Evolutionary conservation across 2,113 vertebrate species (phyloP).

Genomic region (Coregonus clupeaformis): DNA sequence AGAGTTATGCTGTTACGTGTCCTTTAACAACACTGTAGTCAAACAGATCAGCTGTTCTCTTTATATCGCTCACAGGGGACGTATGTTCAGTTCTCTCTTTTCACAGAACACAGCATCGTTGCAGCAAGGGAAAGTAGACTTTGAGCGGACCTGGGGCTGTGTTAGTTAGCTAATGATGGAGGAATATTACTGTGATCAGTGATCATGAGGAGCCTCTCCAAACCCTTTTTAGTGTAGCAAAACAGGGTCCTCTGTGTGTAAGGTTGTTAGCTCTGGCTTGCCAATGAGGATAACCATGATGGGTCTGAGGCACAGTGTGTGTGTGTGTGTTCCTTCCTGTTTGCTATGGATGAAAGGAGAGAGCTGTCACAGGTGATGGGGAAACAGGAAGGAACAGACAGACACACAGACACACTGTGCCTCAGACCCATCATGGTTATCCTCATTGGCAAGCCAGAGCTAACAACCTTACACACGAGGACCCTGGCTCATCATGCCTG

Average conservation of each 20-base stretch:
- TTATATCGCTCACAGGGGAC: too few relatives aligned
- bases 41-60: too few relatives aligned
- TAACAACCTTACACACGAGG: constrained; percentile 24
- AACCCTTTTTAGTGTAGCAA: constrained; percentile 41
- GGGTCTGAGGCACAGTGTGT: not conserved
- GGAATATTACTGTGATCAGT: constrained; percentile 10
- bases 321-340: constrained; percentile 3
- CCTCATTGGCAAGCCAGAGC: constrained; percentile 1
- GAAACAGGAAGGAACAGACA: constrained; percentile 14
- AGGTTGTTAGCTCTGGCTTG: constrained; percentile 6
- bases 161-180: constrained; percentile 34
- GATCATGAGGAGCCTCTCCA: constrained; percentile 5
- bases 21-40: not conserved
- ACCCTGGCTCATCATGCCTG: constrained; percentile 4
- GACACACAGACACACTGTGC: not conserved
- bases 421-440: not conserved
- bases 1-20: not conserved
- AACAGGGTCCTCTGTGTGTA: constrained; percentile 24
- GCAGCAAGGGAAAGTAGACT: too few relatives aligned
- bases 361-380: constrained; percentile 45
- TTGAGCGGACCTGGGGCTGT: too few relatives aligned
- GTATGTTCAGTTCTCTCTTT: not conserved
- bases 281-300: constrained; percentile 2
- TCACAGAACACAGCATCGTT: not conserved
- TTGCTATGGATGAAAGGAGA: constrained; percentile 28